Evolutionary conservation across 2,113 vertebrate species (phyloP).

Genomic region (Lycaon pictus): DNA sequence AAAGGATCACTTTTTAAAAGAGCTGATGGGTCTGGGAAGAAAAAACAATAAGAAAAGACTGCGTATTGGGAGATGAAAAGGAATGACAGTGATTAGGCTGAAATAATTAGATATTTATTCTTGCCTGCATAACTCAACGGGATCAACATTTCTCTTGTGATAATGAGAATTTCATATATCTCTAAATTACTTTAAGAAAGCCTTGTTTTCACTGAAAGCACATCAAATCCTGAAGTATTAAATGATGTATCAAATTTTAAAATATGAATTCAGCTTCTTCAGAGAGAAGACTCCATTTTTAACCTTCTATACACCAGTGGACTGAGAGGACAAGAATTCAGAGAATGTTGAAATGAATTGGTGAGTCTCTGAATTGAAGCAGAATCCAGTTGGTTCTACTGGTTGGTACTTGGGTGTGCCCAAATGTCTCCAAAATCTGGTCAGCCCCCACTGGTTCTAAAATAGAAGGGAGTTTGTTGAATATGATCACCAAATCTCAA

Average conservation of each 20-base stretch:
- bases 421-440: background rate
- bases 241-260: slow-evolving; percentile 63
- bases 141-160: slow-evolving; percentile 47
- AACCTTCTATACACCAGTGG: background rate
- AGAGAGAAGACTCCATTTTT: background rate
- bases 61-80: slow-evolving; percentile 64
- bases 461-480: background rate
- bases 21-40: slow-evolving; percentile 5
- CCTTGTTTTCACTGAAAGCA: slow-evolving; percentile 54
- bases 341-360: background rate
- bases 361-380: background rate
- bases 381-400: background rate
- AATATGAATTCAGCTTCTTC: slow-evolving; percentile 46
- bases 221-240: slow-evolving; percentile 62
- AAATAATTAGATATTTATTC: slow-evolving; percentile 80
- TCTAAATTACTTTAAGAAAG: slow-evolving; percentile 70
- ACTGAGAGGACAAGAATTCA: background rate
- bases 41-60: slow-evolving; percentile 55
- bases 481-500: background rate
- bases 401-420: background rate
- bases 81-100: slow-evolving; percentile 64
- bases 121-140: slow-evolving; percentile 64
- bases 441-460: background rate
- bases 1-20: slow-evolving; percentile 67
- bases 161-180: slow-evolving; percentile 63